phyloP scores from a whole-genome alignment of 1,140 invertebrate genomes.

The Hyphantria cunea region DNA sequence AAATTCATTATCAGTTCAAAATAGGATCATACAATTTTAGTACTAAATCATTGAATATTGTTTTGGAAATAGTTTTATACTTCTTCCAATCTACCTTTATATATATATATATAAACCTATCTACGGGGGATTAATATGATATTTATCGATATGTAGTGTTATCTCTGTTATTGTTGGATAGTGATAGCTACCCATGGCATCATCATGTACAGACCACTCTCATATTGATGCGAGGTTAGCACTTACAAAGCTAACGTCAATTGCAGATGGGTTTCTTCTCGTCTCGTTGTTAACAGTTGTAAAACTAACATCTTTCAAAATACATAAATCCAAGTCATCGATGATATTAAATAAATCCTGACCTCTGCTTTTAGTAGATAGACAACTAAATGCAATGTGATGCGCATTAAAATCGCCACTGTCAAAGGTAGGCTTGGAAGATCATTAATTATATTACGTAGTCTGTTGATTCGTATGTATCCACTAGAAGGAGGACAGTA shows the following conservation, averaged over 20 bases:
- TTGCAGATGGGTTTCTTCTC: constrained; percentile 30
- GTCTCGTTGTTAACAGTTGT: constrained; percentile 32
- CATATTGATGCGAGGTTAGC: constrained; percentile 22
- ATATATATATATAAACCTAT: constrained; percentile 1
- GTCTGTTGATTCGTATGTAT: neutral
- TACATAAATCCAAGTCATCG: constrained; percentile 37
- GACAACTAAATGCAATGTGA: constrained; percentile 38
- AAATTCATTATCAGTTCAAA: neutral
- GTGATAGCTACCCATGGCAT: constrained; percentile 37
- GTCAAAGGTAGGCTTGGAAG: constrained; percentile 31
- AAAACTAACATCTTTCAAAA: constrained; percentile 32
- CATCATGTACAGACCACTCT: constrained; percentile 35
- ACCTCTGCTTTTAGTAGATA: constrained; percentile 32
- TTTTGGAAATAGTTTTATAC: neutral
- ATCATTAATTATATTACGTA: constrained; percentile 32
- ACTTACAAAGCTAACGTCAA: constrained; percentile 34
- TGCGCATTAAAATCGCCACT: constrained; percentile 40
- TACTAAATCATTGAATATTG: constrained; percentile 1
- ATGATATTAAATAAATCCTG: constrained; percentile 27
- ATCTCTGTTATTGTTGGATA: constrained; percentile 31
- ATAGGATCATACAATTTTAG: constrained; percentile 1
- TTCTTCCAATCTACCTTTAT: neutral
- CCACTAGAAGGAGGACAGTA: constrained; percentile 29
- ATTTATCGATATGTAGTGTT: neutral
- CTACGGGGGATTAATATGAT: neutral